Evolutionary conservation across 1,140 invertebrate species (phyloP).

Genomic region (Eciton burchellii): DNA sequence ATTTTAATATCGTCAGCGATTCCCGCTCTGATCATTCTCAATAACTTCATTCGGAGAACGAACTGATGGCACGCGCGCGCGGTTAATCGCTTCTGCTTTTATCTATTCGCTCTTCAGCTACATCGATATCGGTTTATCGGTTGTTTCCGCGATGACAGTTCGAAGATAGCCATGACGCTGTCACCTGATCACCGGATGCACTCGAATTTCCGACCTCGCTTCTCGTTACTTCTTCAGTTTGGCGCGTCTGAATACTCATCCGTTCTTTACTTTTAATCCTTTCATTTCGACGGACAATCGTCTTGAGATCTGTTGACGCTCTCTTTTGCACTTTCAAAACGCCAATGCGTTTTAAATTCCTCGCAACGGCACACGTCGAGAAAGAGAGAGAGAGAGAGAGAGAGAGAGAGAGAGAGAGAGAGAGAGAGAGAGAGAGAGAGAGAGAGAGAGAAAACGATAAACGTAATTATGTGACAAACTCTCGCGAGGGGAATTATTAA

Average conservation of each 20-base stretch:
- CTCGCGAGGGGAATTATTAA: too few species aligned
- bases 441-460: too few species aligned
- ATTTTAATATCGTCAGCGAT: background rate
- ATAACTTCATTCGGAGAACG: conserved; percentile 40
- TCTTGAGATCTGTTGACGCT: background rate
- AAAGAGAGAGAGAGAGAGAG: too few species aligned
- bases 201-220: too few species aligned
- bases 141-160: conserved; percentile 10
- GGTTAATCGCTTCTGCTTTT: conserved; percentile 18
- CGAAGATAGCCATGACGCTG: background rate
- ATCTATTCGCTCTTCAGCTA: background rate
- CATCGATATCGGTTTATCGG: conserved; percentile 10
- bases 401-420: too few species aligned
- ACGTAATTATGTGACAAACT: too few species aligned
- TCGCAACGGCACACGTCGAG: background rate
- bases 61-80: conserved; percentile 32
- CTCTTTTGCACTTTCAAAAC: background rate
- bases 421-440: too few species aligned
- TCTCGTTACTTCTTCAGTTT: too few species aligned
- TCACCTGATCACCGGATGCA: too few species aligned
- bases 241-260: too few species aligned
- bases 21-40: conserved; percentile 24
- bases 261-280: too few species aligned
- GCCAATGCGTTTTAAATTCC: background rate
- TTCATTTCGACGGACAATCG: too few species aligned